Evolutionary conservation across 1,140 invertebrate genomes (phyloP).

Genomic region (Cephus cinctus): DNA sequence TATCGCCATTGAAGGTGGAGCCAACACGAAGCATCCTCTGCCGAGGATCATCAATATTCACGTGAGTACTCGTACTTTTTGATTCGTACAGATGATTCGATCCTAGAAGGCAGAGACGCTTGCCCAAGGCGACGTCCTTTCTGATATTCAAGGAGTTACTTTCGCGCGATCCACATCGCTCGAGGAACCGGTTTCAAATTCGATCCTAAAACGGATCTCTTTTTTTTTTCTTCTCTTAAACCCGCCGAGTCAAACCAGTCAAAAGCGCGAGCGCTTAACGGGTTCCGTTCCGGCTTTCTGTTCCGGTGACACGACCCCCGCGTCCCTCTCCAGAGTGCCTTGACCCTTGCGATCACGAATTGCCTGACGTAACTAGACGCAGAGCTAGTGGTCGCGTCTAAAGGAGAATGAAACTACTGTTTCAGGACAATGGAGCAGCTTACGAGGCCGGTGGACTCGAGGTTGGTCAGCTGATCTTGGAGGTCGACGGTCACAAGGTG

Average conservation of each 20-base stretch:
- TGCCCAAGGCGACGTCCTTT: no score
- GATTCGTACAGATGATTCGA: not conserved
- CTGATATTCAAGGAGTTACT: no score
- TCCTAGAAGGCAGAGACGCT: no score
- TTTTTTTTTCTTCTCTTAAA: no score
- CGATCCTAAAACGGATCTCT: no score
- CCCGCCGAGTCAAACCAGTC: not conserved
- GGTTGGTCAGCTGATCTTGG: slow-evolving; percentile 90
- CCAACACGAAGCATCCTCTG: slow-evolving; percentile 90
- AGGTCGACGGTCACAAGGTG: slow-evolving; percentile 86
- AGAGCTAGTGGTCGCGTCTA: not conserved
- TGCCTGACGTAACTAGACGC: not conserved
- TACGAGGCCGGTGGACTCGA: slow-evolving; percentile 87
- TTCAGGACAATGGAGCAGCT: slow-evolving; percentile 89
- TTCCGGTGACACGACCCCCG: slow-evolving; percentile 4
- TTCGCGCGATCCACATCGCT: not conserved
- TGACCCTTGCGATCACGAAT: not conserved
- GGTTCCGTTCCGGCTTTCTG: slow-evolving; percentile 3
- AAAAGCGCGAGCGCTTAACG: slow-evolving; percentile 5
- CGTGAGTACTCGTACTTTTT: slow-evolving; percentile 61
- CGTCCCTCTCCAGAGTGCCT: slow-evolving; percentile 8
- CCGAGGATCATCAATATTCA: slow-evolving; percentile 96
- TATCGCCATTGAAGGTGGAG: slow-evolving; percentile 95
- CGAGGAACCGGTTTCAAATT: no score
- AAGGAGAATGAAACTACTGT: no score